A percentile compares a stretch with the other conserved stretches of the same genome.
Evolutionary conservation across 1,140 invertebrate species (phyloP).

Genomic region (Gryllus bimaculatus): DNA sequence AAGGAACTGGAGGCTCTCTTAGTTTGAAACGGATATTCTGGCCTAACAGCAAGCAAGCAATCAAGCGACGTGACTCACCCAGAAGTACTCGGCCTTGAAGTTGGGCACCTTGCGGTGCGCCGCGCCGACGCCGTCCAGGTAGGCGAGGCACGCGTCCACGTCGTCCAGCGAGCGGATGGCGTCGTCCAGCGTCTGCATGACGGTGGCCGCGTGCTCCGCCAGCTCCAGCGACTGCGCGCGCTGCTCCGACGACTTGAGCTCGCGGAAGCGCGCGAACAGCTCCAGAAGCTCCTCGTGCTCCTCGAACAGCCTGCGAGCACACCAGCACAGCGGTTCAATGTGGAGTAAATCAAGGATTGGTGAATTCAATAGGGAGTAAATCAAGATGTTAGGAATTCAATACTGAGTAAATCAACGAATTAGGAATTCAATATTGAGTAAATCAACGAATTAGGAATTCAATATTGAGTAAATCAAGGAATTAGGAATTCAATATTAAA

Average conservation of each 20-base stretch:
- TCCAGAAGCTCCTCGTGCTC: constrained; percentile 68
- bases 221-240: constrained; percentile 71
- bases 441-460: too few species aligned
- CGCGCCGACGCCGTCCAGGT: constrained; percentile 70
- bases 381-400: too few species aligned
- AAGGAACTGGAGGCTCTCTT: too few species aligned
- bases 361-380: too few species aligned
- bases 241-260: constrained; percentile 66
- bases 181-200: constrained; percentile 80
- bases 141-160: constrained; percentile 72
- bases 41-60: too few species aligned
- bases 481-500: too few species aligned
- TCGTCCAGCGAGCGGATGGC: constrained; percentile 78
- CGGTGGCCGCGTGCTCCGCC: constrained; percentile 75
- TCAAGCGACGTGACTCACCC: constrained; percentile 47
- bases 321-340: too few species aligned
- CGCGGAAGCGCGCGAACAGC: constrained; percentile 73
- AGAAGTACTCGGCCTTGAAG: constrained; percentile 78
- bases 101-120: constrained; percentile 73
- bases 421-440: too few species aligned
- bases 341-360: too few species aligned
- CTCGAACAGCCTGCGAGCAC: constrained; percentile 68
- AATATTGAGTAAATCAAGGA: too few species aligned
- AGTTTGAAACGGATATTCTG: too few species aligned
- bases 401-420: too few species aligned